Evolutionary conservation across 2,888 invertebrate genomes (phyloP).

Genomic region (Synanthedon formicaeformis): DNA sequence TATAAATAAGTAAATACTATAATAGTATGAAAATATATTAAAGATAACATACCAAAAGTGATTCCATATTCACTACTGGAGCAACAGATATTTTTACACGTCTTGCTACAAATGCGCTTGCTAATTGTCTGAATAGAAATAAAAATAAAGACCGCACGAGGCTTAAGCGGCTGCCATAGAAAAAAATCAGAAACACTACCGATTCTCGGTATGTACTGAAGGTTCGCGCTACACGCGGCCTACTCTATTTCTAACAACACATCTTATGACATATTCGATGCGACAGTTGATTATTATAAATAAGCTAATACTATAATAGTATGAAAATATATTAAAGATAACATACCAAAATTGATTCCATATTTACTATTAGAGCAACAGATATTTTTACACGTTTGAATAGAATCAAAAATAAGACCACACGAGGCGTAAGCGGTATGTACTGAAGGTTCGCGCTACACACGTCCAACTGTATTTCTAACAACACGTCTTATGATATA

Average conservation of each 20-base stretch:
- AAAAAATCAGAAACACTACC: too few species aligned
- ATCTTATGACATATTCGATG: constrained; percentile 26
- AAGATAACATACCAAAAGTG: constrained; percentile 12
- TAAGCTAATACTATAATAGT: too few species aligned
- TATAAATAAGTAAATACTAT: not conserved
- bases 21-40: too few species aligned
- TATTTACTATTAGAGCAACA: constrained; percentile 40
- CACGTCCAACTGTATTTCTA: constrained; percentile 16
- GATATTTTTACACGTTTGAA: constrained; percentile 37
- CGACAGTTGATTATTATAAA: not conserved
- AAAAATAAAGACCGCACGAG: constrained; percentile 23
- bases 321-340: not conserved
- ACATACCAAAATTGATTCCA: constrained; percentile 30
- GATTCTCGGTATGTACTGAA: constrained; percentile 17
- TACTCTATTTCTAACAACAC: constrained; percentile 21
- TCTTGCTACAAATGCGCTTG: constrained; percentile 34
- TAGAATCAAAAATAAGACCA: constrained; percentile 27
- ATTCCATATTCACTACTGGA: constrained; percentile 45
- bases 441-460: constrained; percentile 14
- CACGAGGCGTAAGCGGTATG: constrained; percentile 16
- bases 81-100: constrained; percentile 22
- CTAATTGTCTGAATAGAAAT: constrained; percentile 57
- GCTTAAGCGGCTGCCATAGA: constrained; percentile 2
- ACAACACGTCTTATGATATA: constrained; percentile 35
- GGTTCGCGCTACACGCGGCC: constrained; percentile 21